These are phyloP conservation scores for Naso thynnoides DNA, from an alignment of 2,797 vertebrate species.

Conservation along the genomic window DNA sequence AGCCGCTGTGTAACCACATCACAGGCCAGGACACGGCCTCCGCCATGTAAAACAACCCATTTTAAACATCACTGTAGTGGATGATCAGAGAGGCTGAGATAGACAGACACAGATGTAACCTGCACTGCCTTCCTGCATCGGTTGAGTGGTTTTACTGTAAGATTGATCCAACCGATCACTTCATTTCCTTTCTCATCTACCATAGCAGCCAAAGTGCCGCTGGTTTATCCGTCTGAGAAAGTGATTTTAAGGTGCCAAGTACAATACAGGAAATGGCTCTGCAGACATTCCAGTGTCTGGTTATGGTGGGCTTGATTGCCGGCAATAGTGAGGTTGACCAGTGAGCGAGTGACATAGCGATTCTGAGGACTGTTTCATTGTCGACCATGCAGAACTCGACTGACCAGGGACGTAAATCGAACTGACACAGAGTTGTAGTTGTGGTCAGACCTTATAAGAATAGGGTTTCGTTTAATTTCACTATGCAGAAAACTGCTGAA, in stretches of 20 bases:
- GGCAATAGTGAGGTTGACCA: constrained; percentile 53
- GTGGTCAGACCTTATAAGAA: constrained; percentile 55
- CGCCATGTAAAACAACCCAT: constrained; percentile 50
- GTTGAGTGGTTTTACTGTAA: constrained; percentile 76
- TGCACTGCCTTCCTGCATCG: constrained; percentile 54
- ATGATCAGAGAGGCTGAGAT: constrained; percentile 47
- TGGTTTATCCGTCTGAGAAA: constrained; percentile 70
- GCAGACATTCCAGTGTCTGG: constrained; percentile 61
- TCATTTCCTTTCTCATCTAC: constrained; percentile 72
- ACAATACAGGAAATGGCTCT: constrained; percentile 68
- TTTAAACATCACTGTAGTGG: constrained; percentile 48
- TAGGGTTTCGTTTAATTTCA: constrained; percentile 45
- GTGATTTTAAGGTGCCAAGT: constrained; percentile 68
- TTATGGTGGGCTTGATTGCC: constrained; percentile 55
- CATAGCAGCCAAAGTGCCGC: constrained; percentile 60
- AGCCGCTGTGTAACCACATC: constrained; percentile 53
- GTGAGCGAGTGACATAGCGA: constrained; percentile 47
- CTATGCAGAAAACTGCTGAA: constrained; percentile 42
- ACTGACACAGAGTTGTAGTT: constrained; percentile 46
- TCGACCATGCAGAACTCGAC: constrained; percentile 46
- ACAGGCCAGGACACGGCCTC: constrained; percentile 33
- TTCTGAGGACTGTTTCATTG: constrained; percentile 44
- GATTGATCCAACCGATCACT: constrained; percentile 74
- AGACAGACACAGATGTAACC: constrained; percentile 59
- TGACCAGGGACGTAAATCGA: constrained; percentile 59